These are phyloP conservation scores for Orientallactaga bullata DNA, from an alignment of 2,113 vertebrate species.

Conservation along the genomic window DNA sequence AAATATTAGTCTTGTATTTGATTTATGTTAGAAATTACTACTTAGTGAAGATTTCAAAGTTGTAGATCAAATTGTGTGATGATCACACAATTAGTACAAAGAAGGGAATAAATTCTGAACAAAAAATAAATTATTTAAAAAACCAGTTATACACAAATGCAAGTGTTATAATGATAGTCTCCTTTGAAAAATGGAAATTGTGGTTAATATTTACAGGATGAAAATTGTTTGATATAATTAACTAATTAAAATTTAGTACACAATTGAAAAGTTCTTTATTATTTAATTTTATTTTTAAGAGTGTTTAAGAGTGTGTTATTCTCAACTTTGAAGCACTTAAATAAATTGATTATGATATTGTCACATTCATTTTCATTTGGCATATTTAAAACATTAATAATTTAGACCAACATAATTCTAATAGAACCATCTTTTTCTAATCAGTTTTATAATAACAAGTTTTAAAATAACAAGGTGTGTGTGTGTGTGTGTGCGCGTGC, in stretches of 20 bases:
- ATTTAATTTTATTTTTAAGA: constrained; percentile 20
- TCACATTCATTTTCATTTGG: constrained; percentile 21
- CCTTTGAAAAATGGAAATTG: not conserved
- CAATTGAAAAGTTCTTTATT: constrained; percentile 1
- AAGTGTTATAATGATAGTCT: not conserved
- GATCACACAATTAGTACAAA: not conserved
- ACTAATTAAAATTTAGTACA: constrained; percentile 11
- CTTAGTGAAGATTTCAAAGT: not conserved
- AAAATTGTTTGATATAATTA: not conserved
- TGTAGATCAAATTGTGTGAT: not conserved
- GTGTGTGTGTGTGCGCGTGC: too few relatives aligned
- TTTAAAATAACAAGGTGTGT: constrained; percentile 10
- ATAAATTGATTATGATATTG: not conserved
- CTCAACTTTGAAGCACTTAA: constrained; percentile 7
- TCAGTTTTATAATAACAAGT: not conserved
- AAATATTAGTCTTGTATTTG: not conserved
- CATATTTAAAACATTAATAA: not conserved
- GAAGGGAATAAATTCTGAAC: not conserved
- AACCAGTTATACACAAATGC: not conserved
- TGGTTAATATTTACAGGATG: not conserved
- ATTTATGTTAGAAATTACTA: constrained; percentile 20
- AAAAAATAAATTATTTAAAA: not conserved
- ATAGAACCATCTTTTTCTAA: not conserved
- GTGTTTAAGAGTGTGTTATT: not conserved
- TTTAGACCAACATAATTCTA: constrained; percentile 27